Conservation (phyloP, 2,888 invertebrate species). For the Oligia latruncula region DNA sequence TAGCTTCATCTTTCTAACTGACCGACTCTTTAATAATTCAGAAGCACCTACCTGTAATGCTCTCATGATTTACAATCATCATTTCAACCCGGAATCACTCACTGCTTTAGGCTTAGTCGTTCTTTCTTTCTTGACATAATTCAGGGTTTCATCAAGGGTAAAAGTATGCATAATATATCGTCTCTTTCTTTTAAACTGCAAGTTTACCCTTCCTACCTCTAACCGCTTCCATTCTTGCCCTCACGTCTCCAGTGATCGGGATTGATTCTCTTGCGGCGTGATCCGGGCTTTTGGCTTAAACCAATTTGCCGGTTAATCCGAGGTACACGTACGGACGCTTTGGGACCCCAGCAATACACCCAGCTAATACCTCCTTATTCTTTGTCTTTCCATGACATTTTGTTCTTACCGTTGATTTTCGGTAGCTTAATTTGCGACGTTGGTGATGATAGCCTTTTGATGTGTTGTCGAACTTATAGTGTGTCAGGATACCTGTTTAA, state of each 20-base stretch:
- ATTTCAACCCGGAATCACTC: neutral
- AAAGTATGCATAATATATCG: neutral
- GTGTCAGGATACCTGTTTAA: neutral
- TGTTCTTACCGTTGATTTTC: slow-evolving; percentile 49
- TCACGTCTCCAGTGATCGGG: slow-evolving; percentile 74
- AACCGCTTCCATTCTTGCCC: slow-evolving; percentile 58
- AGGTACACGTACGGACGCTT: slow-evolving; percentile 79
- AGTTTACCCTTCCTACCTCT: neutral
- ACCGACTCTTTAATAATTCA: neutral
- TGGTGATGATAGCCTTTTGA: neutral
- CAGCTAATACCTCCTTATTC: slow-evolving; percentile 57
- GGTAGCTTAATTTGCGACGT: slow-evolving; percentile 32
- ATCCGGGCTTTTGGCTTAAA: slow-evolving; percentile 79
- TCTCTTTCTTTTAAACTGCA: neutral
- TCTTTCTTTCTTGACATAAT: neutral
- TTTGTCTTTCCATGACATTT: slow-evolving; percentile 67
- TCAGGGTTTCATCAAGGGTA: too few relatives aligned
- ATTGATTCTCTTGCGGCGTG: slow-evolving; percentile 82
- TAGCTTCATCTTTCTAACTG: neutral
- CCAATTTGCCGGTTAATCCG: slow-evolving; percentile 87
- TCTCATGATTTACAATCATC: neutral
- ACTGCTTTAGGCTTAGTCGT: neutral
- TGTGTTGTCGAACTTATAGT: neutral
- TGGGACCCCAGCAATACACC: slow-evolving; percentile 62
- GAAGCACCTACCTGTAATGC: neutral